These are phyloP conservation scores for Phaonia tiefii DNA, from an alignment of 2,888 invertebrate genomes.

Conservation along the genomic window DNA sequence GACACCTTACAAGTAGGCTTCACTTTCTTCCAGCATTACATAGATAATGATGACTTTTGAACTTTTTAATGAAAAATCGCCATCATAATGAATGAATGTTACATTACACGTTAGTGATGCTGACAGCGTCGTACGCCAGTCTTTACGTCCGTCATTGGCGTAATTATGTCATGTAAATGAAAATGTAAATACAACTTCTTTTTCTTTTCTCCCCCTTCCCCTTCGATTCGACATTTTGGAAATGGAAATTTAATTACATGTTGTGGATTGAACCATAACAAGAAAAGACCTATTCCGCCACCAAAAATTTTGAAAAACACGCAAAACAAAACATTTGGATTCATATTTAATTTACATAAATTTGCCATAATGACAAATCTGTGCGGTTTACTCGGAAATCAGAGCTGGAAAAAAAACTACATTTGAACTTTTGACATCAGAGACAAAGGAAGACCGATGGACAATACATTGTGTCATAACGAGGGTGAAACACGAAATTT, in stretches of 20 bases:
- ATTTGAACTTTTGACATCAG: constrained; percentile 24
- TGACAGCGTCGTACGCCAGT: constrained; percentile 16
- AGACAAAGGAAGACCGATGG: too few species aligned
- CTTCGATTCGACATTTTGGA: constrained; percentile 4
- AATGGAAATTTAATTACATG: constrained; percentile 57
- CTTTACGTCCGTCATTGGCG: neutral
- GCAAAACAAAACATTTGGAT: constrained; percentile 1
- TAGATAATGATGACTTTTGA: neutral
- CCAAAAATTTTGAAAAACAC: neutral
- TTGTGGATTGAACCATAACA: neutral
- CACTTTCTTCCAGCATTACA: neutral
- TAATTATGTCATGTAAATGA: constrained; percentile 17
- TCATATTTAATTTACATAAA: constrained; percentile 36
- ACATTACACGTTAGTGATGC: neutral
- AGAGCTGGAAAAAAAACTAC: constrained; percentile 7
- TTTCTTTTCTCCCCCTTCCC: too few species aligned
- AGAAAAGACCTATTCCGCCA: neutral
- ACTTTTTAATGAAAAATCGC: constrained; percentile 25
- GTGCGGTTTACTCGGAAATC: constrained; percentile 1
- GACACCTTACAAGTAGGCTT: neutral
- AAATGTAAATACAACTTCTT: constrained; percentile 38
- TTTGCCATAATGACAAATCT: constrained; percentile 31
- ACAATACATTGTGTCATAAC: too few species aligned
- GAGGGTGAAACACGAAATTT: neutral
- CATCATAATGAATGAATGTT: constrained; percentile 16